A percentile compares a stretch with the other conserved stretches of the same genome.
phyloP scores from a whole-genome alignment of 2,888 invertebrate species.

The Myopa tessellatipennis region DNA sequence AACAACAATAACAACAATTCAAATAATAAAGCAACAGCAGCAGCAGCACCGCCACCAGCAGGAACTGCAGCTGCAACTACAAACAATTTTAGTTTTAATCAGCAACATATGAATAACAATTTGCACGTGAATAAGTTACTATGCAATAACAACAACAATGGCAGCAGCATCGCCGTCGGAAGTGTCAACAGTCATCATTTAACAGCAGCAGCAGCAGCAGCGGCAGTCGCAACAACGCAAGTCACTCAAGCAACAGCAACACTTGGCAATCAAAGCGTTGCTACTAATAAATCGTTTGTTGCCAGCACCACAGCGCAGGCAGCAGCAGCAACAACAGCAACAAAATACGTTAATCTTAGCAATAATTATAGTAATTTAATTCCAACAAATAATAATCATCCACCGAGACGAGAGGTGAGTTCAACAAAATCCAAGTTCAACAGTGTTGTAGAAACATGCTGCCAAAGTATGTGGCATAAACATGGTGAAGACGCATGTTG shows the following conservation, averaged over 20 bases:
- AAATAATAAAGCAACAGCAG: constrained; percentile 39
- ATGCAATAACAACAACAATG: constrained; percentile 45
- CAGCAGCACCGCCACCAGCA: constrained; percentile 41
- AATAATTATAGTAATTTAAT: constrained; percentile 68
- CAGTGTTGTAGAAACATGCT: constrained; percentile 2
- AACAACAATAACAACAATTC: constrained; percentile 45
- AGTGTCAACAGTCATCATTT: constrained; percentile 17
- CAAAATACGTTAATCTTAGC: constrained; percentile 52
- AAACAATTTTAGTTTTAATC: constrained; percentile 30
- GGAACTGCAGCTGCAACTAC: constrained; percentile 47
- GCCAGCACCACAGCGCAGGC: constrained; percentile 10
- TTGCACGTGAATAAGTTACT: constrained; percentile 22
- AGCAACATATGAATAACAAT: constrained; percentile 42
- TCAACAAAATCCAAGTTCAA: background rate
- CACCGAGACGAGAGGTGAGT: constrained; percentile 67
- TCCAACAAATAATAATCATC: constrained; percentile 68
- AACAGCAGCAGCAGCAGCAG: constrained; percentile 26
- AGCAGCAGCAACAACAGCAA: constrained; percentile 32
- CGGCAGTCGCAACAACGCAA: background rate
- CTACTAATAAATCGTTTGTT: constrained; percentile 6
- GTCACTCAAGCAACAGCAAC: constrained; percentile 11
- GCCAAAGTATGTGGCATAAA: background rate
- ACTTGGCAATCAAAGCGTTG: constrained; percentile 25
- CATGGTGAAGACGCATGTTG: background rate
- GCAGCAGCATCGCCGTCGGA: background rate